phyloP scores from a whole-genome alignment of 1,140 invertebrate species.

The Acromyrmex echinatior region DNA sequence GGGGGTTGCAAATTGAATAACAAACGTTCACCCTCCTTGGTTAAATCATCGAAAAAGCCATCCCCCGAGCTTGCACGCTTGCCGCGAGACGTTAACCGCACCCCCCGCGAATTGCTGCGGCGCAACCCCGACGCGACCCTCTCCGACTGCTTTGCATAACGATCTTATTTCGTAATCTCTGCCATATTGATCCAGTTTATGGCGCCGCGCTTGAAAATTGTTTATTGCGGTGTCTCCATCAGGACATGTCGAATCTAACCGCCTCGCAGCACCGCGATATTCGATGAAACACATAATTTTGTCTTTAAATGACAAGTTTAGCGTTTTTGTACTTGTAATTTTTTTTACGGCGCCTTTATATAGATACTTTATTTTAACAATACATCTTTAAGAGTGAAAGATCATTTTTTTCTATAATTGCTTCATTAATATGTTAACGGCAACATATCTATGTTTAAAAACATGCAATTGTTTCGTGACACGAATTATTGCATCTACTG shows the following conservation, averaged over 20 bases:
- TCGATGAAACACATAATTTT: background rate
- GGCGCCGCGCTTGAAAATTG: conserved; percentile 66
- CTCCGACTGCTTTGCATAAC: conserved; percentile 84
- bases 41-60: conserved; percentile 84
- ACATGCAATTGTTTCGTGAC: conserved; percentile 22
- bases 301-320: background rate
- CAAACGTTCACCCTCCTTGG: conserved; percentile 84
- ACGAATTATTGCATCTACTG: conserved; percentile 6
- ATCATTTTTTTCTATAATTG: background rate
- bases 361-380: background rate
- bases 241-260: background rate
- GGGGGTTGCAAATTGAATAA: conserved; percentile 85
- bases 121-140: conserved; percentile 60
- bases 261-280: background rate
- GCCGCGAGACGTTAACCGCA: conserved; percentile 82
- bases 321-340: background rate
- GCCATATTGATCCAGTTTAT: conserved; percentile 85
- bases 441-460: background rate
- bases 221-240: conserved; percentile 68
- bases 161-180: conserved; percentile 85
- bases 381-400: background rate
- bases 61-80: conserved; percentile 76
- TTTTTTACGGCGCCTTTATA: background rate
- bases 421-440: conserved; percentile 18
- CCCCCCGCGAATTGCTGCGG: conserved; percentile 75